phyloP scores from a whole-genome alignment of 2,797 vertebrate species.

The Lacerta viridis region DNA sequence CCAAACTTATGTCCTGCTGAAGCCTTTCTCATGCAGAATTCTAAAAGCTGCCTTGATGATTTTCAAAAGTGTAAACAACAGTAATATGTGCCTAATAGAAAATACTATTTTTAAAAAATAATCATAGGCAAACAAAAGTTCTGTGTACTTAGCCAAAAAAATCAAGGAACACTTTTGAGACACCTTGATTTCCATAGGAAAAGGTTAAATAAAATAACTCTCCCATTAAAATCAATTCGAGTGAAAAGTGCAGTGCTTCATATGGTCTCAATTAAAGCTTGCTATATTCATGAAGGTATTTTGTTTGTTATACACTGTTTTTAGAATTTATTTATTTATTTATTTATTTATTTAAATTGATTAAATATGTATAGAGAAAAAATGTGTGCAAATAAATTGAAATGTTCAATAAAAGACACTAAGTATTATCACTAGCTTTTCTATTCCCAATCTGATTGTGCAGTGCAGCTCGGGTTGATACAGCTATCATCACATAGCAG shows the following conservation, averaged over 20 bases:
- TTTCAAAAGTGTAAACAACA: not conserved
- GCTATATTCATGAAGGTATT: conserved; percentile 15
- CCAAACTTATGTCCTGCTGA: not conserved
- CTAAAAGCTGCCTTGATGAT: not conserved
- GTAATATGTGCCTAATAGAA: not conserved
- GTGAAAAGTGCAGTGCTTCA: not conserved
- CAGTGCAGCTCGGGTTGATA: too few relatives aligned
- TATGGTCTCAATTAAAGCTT: not conserved
- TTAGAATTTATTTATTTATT: not conserved
- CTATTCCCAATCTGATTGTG: not conserved
- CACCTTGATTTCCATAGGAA: not conserved
- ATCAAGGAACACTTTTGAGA: not conserved
- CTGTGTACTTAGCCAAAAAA: not conserved
- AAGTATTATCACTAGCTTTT: not conserved
- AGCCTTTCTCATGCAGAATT: not conserved
- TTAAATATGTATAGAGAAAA: not conserved
- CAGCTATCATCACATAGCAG: too few relatives aligned
- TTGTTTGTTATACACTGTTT: not conserved
- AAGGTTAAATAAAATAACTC: not conserved
- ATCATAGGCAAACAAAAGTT: not conserved
- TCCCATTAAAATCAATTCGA: not conserved
- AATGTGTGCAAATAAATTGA: not conserved
- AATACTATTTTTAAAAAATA: not conserved
- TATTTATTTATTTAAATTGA: not conserved
- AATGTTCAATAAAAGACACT: not conserved